phyloP scores from a whole-genome alignment of 2,888 invertebrate genomes.

The Linhomoeus sp. region DNA sequence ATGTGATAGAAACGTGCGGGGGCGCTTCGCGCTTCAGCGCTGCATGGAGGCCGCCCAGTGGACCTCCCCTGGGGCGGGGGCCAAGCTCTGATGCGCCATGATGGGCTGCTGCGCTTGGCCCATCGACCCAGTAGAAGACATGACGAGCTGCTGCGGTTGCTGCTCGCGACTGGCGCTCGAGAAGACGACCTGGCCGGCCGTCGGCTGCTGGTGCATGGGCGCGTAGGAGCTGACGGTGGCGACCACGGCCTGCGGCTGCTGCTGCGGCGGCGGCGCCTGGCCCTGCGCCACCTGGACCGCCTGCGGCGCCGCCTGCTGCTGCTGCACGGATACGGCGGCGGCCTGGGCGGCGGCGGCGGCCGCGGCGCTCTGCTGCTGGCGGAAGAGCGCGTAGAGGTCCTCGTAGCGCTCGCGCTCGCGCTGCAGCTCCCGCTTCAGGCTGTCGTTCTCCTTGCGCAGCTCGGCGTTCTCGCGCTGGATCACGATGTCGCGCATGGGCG shows the following conservation, averaged over 20 bases:
- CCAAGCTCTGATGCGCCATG: too few relatives aligned
- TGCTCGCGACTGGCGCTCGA: too few relatives aligned
- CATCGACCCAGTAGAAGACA: too few relatives aligned
- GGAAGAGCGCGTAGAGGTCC: slow-evolving; percentile 17
- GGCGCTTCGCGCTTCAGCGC: too few relatives aligned
- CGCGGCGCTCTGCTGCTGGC: slow-evolving; percentile 10
- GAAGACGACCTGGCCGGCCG: neutral
- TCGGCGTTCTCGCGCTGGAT: slow-evolving; percentile 16
- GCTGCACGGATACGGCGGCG: neutral
- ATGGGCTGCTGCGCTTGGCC: too few relatives aligned
- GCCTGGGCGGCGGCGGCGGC: slow-evolving; percentile 1
- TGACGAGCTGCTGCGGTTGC: too few relatives aligned
- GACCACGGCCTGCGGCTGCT: neutral
- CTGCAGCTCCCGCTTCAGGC: slow-evolving; percentile 13
- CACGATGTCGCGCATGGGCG: slow-evolving; percentile 5
- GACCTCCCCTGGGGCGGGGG: too few relatives aligned
- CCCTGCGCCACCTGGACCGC: slow-evolving; percentile 2
- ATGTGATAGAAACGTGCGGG: too few relatives aligned
- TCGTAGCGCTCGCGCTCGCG: slow-evolving; percentile 10
- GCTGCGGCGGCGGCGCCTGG: slow-evolving; percentile 1
- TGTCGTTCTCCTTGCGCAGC: slow-evolving; percentile 14
- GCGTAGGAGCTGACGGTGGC: neutral
- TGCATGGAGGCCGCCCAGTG: too few relatives aligned
- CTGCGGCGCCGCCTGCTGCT: neutral
- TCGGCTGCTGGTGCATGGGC: slow-evolving; percentile 1